Conservation (phyloP, 2,113 vertebrate species). For the Columba janthina region DNA sequence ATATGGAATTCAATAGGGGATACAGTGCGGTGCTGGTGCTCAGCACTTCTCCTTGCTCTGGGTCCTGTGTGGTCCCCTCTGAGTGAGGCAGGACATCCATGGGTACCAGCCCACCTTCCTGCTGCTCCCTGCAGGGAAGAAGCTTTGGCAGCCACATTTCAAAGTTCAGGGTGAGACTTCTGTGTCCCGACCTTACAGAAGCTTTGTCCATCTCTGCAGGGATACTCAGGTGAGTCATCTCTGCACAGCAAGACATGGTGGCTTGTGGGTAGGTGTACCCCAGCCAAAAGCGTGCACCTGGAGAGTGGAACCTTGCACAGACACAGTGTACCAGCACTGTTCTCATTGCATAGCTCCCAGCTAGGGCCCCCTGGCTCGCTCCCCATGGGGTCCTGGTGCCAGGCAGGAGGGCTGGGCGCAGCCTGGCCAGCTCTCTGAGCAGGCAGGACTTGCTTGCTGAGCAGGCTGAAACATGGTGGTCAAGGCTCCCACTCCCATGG, state of each 20-base stretch:
- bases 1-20: neutral
- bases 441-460: neutral
- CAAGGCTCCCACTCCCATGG: neutral
- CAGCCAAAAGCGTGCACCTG: neutral
- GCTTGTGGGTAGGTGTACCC: neutral
- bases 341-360: neutral
- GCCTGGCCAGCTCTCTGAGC: neutral
- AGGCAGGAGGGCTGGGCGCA: neutral
- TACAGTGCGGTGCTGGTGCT: neutral
- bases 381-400: fast-evolving
- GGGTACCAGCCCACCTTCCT: neutral
- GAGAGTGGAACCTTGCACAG: neutral
- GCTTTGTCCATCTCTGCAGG: neutral
- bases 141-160: neutral
- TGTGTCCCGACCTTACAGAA: neutral
- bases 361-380: neutral
- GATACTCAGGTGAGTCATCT: neutral
- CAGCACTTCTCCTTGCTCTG: neutral
- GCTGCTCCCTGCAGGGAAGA: neutral
- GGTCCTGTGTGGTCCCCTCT: neutral
- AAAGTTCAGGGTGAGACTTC: neutral
- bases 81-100: neutral
- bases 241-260: fast-evolving
- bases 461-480: neutral
- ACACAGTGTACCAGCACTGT: neutral